Base-by-base conservation (phyloP, 2,113 vertebrate species). In the Scolopax mira region DNA sequence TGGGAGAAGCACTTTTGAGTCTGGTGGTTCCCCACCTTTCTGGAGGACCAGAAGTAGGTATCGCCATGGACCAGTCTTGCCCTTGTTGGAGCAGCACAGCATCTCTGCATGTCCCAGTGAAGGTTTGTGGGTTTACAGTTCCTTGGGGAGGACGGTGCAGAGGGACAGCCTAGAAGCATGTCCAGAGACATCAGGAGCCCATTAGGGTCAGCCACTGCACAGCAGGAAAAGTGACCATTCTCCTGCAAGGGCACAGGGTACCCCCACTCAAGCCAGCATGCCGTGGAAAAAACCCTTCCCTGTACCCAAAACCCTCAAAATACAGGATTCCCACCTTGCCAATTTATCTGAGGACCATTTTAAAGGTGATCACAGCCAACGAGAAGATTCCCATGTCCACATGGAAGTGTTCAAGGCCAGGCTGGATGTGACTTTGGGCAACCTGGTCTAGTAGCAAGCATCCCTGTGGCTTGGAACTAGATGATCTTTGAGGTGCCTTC, bases 91-190 rank as follows among this genome's bases (percentile, higher is more conserved):
- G 11, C 17, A 27, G 13, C 60, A 35, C 18, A 54, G 3, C 60
- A 62, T 27, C 79, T 52, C 33, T 35, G 6, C 31, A 6, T 37
- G 30, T 12, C 15, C 27, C 58, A 33, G 28, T 10, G 15, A 11
- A 49, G 13, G 4, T n/a, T 4, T 39, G 16, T 27, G 31, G 39
- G 52, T 60, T 72, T 17, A 49, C 13, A 79, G 46, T n/a, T 67
- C 39, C 15, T n/a, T 5, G 13, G 25, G 39, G 15, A 78, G 11
- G 7, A 28, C 0, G 2, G 21, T 33, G 24, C 1, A 4, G 39
- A 51, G 14, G 25, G 9, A 21, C n/a, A 72, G 24, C 22, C 39
- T 72, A 60, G 66, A 21, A 78, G 6, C 1, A 1, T 8, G 31
- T 27, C 39, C 79, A 64, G 28, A 52, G 25, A 61, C 10, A 83